Base-by-base conservation (phyloP, 2,113 vertebrate genomes). In the Amphilophus citrinellus region DNA sequence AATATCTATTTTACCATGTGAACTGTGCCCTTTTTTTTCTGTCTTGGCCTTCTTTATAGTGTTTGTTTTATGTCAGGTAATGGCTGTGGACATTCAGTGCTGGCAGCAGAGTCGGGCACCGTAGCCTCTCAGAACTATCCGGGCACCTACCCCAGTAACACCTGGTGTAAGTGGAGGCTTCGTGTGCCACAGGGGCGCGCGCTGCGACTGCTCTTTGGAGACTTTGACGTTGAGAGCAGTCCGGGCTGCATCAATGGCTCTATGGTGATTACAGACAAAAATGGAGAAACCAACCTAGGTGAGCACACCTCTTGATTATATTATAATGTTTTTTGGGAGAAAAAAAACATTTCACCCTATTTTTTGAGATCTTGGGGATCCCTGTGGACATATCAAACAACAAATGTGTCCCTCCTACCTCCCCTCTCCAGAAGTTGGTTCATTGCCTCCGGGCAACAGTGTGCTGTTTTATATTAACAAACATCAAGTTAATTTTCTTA, bases 121-220 rank as follows among this genome's bases (percentile, higher is more conserved):
- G 76, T 98, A 84, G 93, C 96, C 82, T 97, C 97, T 27, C 95
- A 91, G 87, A 97, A 97, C 95, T 98, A 97, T 80, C 97, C 97
- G 0, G 96, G 97, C 82, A 97, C 97, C 0, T 98, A 97, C 79
- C 97, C 97, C 62, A 97, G 96, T 75, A 94, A 97, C 94, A 93
- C 95, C 2, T 82, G 83, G 77, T 97, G 97, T 35, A 90, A 78
- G 73, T 98, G 97, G 97, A 89, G 0, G 87, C 90, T 98, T 10
- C 93, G 57, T 0, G 94, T 94, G 1, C 89, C 95, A 0, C 61
- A 84, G 0, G 96, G 95, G 20, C 94, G 89, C 61, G 95, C 83
- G 11, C 93, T 98, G 3, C 89, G 86, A 18, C 92, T 98, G 80
- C 88, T 90, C 13, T 97, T 98, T 0, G 97, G 96, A 18, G 97